Conservation (phyloP, 1,140 invertebrate genomes). For the Mercenaria mercenaria region DNA sequence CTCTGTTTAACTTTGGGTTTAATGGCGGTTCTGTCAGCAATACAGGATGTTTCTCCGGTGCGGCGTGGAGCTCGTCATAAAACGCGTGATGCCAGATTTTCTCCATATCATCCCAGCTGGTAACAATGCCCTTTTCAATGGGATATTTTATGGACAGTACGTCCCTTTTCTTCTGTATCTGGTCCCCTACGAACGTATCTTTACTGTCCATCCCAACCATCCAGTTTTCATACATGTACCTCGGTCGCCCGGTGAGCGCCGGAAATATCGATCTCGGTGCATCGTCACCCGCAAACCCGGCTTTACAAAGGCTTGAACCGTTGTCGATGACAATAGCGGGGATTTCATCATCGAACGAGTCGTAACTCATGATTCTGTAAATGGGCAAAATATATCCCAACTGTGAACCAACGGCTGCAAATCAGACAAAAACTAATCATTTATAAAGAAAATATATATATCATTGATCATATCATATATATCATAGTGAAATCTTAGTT, state of each 20-base stretch:
- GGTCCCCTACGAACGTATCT: conserved; percentile 86
- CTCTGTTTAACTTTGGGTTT: neutral
- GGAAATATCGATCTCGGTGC: conserved; percentile 95
- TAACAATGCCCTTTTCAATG: neutral
- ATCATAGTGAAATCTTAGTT: too few species aligned
- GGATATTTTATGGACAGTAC: conserved; percentile 82
- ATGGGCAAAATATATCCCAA: neutral
- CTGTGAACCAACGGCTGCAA: too few species aligned
- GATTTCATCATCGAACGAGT: conserved; percentile 89
- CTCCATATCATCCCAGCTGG: conserved; percentile 18
- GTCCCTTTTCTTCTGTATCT: conserved; percentile 90
- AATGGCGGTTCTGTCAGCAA: conserved; percentile 75
- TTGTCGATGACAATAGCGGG: conserved; percentile 95
- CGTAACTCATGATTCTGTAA: neutral
- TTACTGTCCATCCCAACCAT: conserved; percentile 30
- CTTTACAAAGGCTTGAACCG: conserved; percentile 96
- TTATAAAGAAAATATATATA: too few species aligned
- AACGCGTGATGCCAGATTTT: conserved; percentile 1
- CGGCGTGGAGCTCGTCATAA: conserved; percentile 82
- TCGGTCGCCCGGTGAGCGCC: conserved; percentile 93
- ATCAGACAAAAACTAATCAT: too few species aligned
- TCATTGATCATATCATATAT: too few species aligned
- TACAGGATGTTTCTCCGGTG: conserved; percentile 84
- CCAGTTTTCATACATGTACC: conserved; percentile 87
- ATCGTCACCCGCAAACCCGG: conserved; percentile 96